A percentile compares a stretch with the other conserved stretches of the same genome.
Conservation (phyloP, 2,888 invertebrate species). For the Fragum sueziense region DNA sequence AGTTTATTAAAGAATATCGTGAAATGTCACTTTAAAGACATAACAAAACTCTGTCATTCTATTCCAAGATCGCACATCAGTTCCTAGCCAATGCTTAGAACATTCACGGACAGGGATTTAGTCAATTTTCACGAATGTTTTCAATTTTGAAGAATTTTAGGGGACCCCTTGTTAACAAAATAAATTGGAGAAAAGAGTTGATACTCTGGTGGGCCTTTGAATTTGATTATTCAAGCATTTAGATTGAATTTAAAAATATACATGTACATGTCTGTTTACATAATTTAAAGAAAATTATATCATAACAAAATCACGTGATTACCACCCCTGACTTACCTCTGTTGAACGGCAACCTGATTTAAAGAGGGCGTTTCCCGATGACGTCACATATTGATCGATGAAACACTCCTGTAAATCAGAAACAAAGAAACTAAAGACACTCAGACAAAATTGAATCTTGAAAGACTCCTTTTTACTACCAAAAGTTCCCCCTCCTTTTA, state of each 20-base stretch:
- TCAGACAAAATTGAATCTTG: no score
- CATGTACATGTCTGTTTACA: background rate
- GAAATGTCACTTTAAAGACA: no score
- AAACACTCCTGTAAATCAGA: conserved; percentile 7
- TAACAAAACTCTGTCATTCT: background rate
- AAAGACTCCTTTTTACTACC: no score
- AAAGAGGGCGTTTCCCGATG: background rate
- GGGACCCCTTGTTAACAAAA: background rate
- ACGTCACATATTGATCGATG: conserved; percentile 12
- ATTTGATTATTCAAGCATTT: background rate
- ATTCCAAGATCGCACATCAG: background rate
- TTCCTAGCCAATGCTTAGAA: background rate
- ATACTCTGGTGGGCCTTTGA: background rate
- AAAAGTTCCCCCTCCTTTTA: no score
- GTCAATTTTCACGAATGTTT: background rate
- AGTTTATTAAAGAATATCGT: no score
- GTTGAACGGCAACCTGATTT: conserved; percentile 13
- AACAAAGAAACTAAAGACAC: background rate
- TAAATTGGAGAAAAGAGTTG: background rate
- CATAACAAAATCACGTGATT: background rate
- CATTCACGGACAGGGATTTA: background rate
- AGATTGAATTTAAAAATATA: background rate
- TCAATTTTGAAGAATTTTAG: background rate
- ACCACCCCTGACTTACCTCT: no score
- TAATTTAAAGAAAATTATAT: background rate